These are phyloP conservation scores for Alouatta palliata DNA, from an alignment of 2,113 vertebrate species.

Conservation along the genomic window DNA sequence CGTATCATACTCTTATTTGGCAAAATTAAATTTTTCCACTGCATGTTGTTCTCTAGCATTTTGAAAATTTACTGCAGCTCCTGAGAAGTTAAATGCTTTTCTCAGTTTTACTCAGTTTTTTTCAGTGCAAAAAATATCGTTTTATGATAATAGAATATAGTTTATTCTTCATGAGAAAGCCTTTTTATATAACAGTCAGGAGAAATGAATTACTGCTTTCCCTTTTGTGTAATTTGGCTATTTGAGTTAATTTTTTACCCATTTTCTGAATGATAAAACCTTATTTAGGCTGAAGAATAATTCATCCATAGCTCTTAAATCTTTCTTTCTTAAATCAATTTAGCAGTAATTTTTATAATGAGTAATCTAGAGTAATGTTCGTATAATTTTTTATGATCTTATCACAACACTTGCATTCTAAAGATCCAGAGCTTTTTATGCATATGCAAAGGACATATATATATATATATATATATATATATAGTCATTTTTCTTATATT, in stretches of 20 bases:
- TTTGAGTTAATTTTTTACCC: constrained; percentile 56
- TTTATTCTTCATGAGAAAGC: constrained; percentile 58
- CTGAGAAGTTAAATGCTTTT: constrained; percentile 44
- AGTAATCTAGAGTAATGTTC: not conserved
- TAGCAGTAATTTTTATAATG: constrained; percentile 34
- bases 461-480: not conserved
- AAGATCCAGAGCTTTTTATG: not conserved
- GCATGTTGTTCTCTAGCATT: not conserved
- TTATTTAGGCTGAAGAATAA: constrained; percentile 33
- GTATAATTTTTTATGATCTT: not conserved
- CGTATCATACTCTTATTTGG: not conserved
- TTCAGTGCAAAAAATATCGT: constrained; percentile 34
- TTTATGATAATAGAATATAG: constrained; percentile 52
- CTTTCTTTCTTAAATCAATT: constrained; percentile 36
- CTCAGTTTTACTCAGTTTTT: constrained; percentile 45
- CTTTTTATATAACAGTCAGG: constrained; percentile 43
- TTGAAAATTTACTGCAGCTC: constrained; percentile 2
- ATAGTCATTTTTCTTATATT: not conserved
- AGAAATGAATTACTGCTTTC: constrained; percentile 57
- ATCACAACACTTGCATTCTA: not conserved
- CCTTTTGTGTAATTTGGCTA: constrained; percentile 60
- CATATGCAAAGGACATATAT: not conserved
- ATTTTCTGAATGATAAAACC: constrained; percentile 55
- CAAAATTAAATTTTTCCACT: not conserved
- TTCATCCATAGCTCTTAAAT: constrained; percentile 1